Conservation (phyloP, 2,797 vertebrate genomes). For the Pseudochirops corinnae region DNA sequence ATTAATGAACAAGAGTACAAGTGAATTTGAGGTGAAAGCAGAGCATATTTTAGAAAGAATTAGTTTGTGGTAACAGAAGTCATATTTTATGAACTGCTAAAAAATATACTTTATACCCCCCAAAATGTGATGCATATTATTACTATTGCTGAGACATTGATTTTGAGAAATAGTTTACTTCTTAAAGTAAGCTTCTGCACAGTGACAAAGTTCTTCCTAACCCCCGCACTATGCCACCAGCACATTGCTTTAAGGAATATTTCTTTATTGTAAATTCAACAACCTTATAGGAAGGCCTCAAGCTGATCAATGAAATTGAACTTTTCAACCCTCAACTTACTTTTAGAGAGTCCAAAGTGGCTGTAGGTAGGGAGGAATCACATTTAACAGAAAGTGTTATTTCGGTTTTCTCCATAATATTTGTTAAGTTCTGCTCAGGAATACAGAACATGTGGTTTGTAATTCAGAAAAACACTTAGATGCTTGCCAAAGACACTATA, state of each 20-base stretch:
- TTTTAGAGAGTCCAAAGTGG: constrained; percentile 30
- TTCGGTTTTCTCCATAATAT: constrained; percentile 71
- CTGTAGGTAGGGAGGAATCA: background rate
- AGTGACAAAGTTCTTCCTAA: background rate
- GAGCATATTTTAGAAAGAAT: background rate
- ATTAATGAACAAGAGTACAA: background rate
- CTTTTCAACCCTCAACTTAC: constrained; percentile 45
- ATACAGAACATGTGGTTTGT: constrained; percentile 68
- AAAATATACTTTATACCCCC: background rate
- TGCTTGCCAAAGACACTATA: constrained; percentile 72
- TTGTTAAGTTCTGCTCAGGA: constrained; percentile 66
- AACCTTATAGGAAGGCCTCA: background rate
- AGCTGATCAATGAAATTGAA: background rate
- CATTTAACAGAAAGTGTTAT: constrained; percentile 64
- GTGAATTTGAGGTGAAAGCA: background rate
- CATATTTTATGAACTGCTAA: background rate
- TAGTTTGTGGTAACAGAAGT: background rate
- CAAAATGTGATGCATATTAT: background rate
- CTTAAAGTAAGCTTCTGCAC: background rate
- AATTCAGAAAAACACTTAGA: constrained; percentile 74
- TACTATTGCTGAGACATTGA: background rate
- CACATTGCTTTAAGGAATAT: background rate
- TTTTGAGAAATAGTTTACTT: background rate
- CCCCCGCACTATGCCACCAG: background rate
- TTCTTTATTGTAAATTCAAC: background rate